Base-by-base conservation (phyloP, 2,888 invertebrate species). In the Monoplex corrugatus region DNA sequence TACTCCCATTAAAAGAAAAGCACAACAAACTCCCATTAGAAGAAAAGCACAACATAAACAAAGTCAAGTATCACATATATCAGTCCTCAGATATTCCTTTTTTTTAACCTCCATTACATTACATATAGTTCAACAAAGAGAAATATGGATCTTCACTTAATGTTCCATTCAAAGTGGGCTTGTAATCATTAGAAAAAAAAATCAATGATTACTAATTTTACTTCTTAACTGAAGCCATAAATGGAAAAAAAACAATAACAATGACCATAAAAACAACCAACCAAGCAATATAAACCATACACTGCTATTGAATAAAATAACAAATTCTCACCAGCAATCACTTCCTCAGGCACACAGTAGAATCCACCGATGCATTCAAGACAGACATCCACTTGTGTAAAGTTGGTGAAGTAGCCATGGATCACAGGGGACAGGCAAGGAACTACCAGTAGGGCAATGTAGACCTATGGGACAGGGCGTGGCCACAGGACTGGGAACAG, bases 281-380 rank as follows among this genome's bases (percentile, higher is more conserved):
- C 10, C 57, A 57, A 28, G 28, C 57, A 57, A 2, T 57, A 16
- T 28, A 57, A 57, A 57, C 57, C 10, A 23, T 28, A 57, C 57
- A 16, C 10, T 50, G 50, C 16, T 13, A 50, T 50, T 13, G 10
- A 19, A 50, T 19, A 50, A 50, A 2, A 57, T n/a, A 57, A 57
- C 72, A 72, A 72, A 28, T 38, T 16, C 75, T 88, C 89, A 95
- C 95, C 95, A 90, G 87, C 90, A 63, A 94, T 90, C 57, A 95
- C 94, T 89, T 95, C 94, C 90, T 94, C 94, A 35, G 95, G 95
- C 1, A 95, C 95, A 92, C 95, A 95, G 90, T 95, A 95, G 92
- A 92, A 95, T 3, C 95, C 94, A 45, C 92, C 93, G 28, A 95
- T 94, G 91, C 95, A 95, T 13, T 89, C 91, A 23, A 94, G 82